Conservation (phyloP, 2,797 vertebrate genomes). For the Sebastolobus altivelis region DNA sequence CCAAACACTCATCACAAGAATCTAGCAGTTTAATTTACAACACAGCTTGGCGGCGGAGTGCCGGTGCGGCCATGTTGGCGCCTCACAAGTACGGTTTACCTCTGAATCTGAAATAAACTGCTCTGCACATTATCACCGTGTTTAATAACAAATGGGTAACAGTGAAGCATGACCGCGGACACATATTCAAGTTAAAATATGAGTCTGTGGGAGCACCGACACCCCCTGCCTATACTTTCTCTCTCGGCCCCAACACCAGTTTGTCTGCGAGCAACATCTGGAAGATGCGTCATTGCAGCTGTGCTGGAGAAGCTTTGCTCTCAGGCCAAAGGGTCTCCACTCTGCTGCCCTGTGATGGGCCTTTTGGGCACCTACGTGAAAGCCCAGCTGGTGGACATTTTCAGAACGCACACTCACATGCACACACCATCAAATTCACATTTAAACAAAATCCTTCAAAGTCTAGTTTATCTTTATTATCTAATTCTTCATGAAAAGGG, state of each 20-base stretch:
- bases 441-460: conserved; percentile 21
- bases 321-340: conserved; percentile 80
- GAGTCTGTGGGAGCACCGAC: conserved; percentile 59
- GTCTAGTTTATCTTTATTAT: conserved; percentile 2
- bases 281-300: conserved; percentile 86
- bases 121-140: conserved; percentile 69
- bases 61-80: conserved; percentile 30
- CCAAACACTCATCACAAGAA: conserved; percentile 72
- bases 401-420: conserved; percentile 33
- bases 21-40: conserved; percentile 68
- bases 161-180: conserved; percentile 61
- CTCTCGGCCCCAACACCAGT: conserved; percentile 54
- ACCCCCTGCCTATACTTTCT: conserved; percentile 54
- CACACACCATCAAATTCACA: conserved; percentile 31
- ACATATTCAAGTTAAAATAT: conserved; percentile 69
- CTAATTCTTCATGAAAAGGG: neutral
- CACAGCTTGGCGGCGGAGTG: conserved; percentile 16
- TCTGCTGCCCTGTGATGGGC: conserved; percentile 65
- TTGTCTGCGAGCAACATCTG: conserved; percentile 81
- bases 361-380: conserved; percentile 71
- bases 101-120: conserved; percentile 40
- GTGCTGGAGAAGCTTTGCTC: conserved; percentile 78
- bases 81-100: conserved; percentile 24
- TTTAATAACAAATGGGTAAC: conserved; percentile 66
- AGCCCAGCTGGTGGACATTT: conserved; percentile 78